These are phyloP conservation scores for Ecliptopera silaceata DNA, from an alignment of 2,888 invertebrate genomes.

Conservation along the genomic window DNA sequence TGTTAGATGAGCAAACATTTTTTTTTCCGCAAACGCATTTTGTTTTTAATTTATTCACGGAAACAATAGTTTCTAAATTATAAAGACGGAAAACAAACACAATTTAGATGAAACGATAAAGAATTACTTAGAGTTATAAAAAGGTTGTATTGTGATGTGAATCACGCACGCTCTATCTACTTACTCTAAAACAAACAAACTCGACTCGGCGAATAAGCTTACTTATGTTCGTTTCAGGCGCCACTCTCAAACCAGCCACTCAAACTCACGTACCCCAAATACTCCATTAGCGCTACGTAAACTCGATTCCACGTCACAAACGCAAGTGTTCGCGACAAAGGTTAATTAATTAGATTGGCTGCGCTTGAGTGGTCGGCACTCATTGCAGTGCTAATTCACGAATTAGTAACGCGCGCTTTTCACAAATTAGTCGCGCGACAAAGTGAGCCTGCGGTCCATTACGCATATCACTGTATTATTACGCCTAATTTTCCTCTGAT, in stretches of 20 bases:
- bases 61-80: constrained; percentile 54
- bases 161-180: neutral
- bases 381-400: constrained; percentile 71
- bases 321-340: constrained; percentile 54
- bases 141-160: neutral
- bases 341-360: constrained; percentile 72
- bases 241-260: constrained; percentile 4
- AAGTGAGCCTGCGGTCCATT: constrained; percentile 54
- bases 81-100: constrained; percentile 43
- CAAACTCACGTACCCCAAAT: constrained; percentile 21
- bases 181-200: neutral
- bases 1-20: constrained; percentile 61
- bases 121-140: neutral
- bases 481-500: constrained; percentile 17
- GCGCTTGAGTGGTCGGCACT: constrained; percentile 70
- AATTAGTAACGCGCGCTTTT: constrained; percentile 55
- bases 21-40: constrained; percentile 60
- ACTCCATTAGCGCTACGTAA: constrained; percentile 16
- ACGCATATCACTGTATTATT: constrained; percentile 13
- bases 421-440: constrained; percentile 46
- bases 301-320: constrained; percentile 26
- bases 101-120: constrained; percentile 37
- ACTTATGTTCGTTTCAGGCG: neutral
- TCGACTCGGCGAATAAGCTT: neutral
- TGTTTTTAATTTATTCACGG: constrained; percentile 60